Percentiles rank a stretch among this genome's conserved stretches.
phyloP scores from a whole-genome alignment of 2,888 invertebrate genomes.

The Dryococelus australis region DNA sequence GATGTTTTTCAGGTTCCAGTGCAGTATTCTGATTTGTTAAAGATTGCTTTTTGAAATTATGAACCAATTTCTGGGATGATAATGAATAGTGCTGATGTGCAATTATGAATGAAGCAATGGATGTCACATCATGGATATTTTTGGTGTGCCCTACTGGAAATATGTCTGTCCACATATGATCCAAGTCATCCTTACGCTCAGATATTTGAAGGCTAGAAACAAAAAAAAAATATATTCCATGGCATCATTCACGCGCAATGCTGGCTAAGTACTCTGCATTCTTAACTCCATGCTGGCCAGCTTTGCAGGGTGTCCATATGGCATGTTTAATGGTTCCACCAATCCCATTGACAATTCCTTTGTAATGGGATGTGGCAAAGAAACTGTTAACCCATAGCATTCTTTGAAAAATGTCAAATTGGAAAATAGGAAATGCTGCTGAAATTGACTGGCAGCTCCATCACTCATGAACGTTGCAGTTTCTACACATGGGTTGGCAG shows the following conservation, averaged over 20 bases:
- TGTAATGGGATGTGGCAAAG: constrained; percentile 35
- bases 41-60: too few relatives aligned
- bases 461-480: constrained; percentile 25
- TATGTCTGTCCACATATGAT: constrained; percentile 23
- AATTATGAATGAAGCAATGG: constrained; percentile 19
- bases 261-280: too few relatives aligned
- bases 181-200: neutral
- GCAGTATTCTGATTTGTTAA: too few relatives aligned
- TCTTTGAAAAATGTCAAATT: constrained; percentile 27
- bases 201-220: constrained; percentile 21
- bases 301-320: constrained; percentile 28
- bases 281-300: constrained; percentile 26
- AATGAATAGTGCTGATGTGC: too few relatives aligned
- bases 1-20: too few relatives aligned
- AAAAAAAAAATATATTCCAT: neutral
- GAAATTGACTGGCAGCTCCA: constrained; percentile 35
- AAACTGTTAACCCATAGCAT: constrained; percentile 7
- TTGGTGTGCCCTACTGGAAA: constrained; percentile 18
- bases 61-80: too few relatives aligned
- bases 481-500: constrained; percentile 11
- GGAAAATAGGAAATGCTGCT: constrained; percentile 27
- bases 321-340: constrained; percentile 30
- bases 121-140: constrained; percentile 27
- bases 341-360: constrained; percentile 35
- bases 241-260: constrained; percentile 24